Percentiles rank a stretch among this genome's conserved stretches.
Evolutionary conservation across 2,888 invertebrate species (phyloP).

Genomic region (Apotomis capreana): DNA sequence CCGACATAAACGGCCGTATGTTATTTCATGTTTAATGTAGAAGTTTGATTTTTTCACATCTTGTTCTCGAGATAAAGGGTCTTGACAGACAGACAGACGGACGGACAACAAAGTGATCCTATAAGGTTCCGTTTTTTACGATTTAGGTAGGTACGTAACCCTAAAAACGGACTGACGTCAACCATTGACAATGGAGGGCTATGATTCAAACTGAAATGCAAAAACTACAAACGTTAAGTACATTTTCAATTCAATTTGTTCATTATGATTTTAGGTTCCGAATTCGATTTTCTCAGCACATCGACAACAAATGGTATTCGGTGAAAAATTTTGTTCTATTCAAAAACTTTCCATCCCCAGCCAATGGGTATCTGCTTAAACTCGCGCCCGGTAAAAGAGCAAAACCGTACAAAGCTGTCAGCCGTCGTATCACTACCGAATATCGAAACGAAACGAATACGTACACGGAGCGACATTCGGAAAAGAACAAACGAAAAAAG

Average conservation of each 20-base stretch:
- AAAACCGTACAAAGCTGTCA: conserved; percentile 49
- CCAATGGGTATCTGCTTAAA: conserved; percentile 37
- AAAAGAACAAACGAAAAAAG: conserved; percentile 62
- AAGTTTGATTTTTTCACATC: no score
- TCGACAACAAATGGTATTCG: conserved; percentile 2
- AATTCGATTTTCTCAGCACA: not conserved
- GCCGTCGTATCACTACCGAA: conserved; percentile 57
- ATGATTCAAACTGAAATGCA: no score
- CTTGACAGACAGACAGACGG: no score
- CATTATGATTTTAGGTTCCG: not conserved
- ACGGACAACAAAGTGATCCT: no score
- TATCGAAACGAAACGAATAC: conserved; percentile 66
- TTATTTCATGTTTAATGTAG: no score
- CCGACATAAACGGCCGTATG: no score
- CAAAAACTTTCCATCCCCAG: conserved; percentile 31
- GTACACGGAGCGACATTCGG: conserved; percentile 53
- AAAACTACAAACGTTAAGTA: not conserved
- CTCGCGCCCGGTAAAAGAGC: conserved; percentile 45
- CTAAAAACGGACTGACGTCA: no score
- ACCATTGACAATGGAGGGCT: no score
- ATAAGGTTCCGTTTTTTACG: no score
- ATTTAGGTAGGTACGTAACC: no score
- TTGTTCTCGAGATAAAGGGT: no score
- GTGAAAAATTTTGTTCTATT: conserved; percentile 23
- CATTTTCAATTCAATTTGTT: not conserved